These are phyloP conservation scores for Glossophaga mutica DNA, from an alignment of 2,797 vertebrate genomes.

Conservation along the genomic window DNA sequence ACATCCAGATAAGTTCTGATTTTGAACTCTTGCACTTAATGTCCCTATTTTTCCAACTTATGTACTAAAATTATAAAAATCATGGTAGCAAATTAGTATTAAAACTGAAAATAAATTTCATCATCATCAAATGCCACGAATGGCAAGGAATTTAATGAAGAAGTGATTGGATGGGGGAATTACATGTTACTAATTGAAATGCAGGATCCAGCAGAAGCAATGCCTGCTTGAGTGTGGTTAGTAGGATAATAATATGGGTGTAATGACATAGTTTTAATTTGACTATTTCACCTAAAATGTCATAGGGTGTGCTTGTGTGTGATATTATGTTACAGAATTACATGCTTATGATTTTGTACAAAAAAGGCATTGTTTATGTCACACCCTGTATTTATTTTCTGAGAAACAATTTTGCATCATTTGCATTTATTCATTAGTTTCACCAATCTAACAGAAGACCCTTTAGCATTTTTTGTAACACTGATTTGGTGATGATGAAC, in stretches of 20 bases:
- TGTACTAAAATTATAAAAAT: neutral
- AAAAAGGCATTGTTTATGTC: too few species aligned
- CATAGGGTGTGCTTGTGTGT: too few species aligned
- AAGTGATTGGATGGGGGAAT: neutral
- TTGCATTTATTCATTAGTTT: neutral
- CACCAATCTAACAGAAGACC: too few species aligned
- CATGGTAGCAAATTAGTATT: neutral
- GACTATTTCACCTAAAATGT: too few species aligned
- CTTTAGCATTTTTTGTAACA: too few species aligned
- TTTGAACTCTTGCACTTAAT: neutral
- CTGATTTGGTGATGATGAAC: too few species aligned
- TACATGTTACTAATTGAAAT: neutral
- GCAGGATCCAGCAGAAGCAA: too few species aligned
- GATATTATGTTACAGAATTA: too few species aligned
- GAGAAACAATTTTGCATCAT: neutral
- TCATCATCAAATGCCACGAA: neutral
- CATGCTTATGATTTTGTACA: too few species aligned
- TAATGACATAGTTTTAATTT: too few species aligned
- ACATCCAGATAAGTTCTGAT: neutral
- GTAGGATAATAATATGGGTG: too few species aligned
- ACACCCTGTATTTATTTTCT: neutral
- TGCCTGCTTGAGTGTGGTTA: too few species aligned
- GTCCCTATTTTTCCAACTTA: neutral
- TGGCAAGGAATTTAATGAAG: neutral
- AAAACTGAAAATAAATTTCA: neutral